Conservation (phyloP, 2,797 vertebrate species). For the Gastrophryne carolinensis region DNA sequence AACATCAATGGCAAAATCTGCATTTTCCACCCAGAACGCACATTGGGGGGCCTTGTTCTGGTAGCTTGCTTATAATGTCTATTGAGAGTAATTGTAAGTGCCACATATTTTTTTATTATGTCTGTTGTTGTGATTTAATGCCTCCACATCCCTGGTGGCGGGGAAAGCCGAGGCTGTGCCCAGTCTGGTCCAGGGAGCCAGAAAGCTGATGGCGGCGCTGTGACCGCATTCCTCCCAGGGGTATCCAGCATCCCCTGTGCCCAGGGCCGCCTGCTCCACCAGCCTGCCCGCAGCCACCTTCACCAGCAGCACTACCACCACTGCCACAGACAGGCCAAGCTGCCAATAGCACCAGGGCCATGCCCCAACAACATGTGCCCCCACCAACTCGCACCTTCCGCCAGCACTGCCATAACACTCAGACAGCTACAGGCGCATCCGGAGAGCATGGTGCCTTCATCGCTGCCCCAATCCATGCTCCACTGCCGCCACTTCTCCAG, state of each 20-base stretch:
- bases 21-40: no score
- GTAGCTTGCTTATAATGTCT: no score
- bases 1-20: no score
- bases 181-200: conserved; percentile 54
- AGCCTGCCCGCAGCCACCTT: conserved; percentile 29
- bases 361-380: conserved; percentile 55
- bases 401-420: conserved; percentile 31
- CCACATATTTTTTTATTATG: no score
- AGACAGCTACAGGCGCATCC: conserved; percentile 51
- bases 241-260: conserved; percentile 37
- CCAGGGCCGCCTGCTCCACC: conserved; percentile 44
- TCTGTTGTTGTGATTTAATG: no score
- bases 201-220: conserved; percentile 54
- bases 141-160: conserved; percentile 85
- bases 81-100: no score
- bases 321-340: conserved; percentile 34
- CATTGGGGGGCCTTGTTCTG: no score
- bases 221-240: conserved; percentile 35
- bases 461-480: no score
- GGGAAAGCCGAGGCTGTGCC: conserved; percentile 61
- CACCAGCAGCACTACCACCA: conserved; percentile 35
- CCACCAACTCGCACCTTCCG: conserved; percentile 4
- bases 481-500: no score
- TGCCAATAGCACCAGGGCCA: conserved; percentile 55
- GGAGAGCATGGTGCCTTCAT: no score